A percentile compares a stretch with the other conserved stretches of the same genome.
Conservation (phyloP, 2,888 invertebrate species). For the Muscina levida region DNA sequence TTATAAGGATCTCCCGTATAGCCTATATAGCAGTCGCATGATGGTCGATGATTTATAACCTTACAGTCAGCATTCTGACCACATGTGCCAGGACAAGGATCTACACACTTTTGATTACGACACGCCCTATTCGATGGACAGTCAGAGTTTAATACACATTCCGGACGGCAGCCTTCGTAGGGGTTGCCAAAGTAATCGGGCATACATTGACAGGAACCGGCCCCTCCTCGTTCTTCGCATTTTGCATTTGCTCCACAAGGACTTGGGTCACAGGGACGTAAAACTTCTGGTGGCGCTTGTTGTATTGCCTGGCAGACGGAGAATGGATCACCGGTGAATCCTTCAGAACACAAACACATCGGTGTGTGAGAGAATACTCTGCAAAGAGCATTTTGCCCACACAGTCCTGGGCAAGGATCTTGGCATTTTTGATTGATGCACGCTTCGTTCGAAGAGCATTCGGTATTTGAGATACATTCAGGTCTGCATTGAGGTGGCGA, state of each 20-base stretch:
- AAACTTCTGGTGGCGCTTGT: constrained; percentile 74
- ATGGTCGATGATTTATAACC: constrained; percentile 84
- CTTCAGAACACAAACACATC: constrained; percentile 82
- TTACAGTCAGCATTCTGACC: constrained; percentile 84
- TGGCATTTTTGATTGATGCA: constrained; percentile 82
- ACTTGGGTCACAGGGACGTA: constrained; percentile 81
- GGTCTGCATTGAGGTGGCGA: constrained; percentile 85
- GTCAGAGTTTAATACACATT: constrained; percentile 84
- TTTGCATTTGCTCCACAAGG: constrained; percentile 85
- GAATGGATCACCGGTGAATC: constrained; percentile 84
- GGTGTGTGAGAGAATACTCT: constrained; percentile 82
- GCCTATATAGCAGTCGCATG: constrained; percentile 83
- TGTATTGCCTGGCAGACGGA: constrained; percentile 80
- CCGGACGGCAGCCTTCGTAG: constrained; percentile 86
- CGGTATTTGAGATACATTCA: constrained; percentile 84
- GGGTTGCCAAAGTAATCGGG: constrained; percentile 89
- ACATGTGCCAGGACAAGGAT: constrained; percentile 85
- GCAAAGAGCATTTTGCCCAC: constrained; percentile 83
- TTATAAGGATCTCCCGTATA: constrained; percentile 86
- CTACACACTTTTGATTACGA: constrained; percentile 83
- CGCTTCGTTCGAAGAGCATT: constrained; percentile 83
- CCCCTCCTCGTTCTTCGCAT: constrained; percentile 86
- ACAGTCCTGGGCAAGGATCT: constrained; percentile 83
- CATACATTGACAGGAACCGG: constrained; percentile 87
- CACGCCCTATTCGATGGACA: constrained; percentile 86